Evolutionary conservation across 2,797 vertebrate species (phyloP).

Genomic region (Microhierax caerulescens): DNA sequence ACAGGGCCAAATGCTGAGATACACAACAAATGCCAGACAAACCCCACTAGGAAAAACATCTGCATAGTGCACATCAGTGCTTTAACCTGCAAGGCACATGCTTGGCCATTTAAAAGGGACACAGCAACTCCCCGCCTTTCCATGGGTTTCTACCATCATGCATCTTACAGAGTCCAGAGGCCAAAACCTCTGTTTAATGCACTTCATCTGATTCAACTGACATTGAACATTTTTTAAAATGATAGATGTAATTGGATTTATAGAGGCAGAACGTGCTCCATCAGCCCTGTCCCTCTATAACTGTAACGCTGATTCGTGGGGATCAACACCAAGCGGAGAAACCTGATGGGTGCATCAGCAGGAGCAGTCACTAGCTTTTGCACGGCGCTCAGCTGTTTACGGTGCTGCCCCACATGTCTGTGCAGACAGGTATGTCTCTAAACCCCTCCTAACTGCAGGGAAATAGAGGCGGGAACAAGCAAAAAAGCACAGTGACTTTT

Average conservation of each 20-base stretch:
- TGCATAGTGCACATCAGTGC: background rate
- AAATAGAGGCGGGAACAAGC: background rate
- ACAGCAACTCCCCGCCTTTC: background rate
- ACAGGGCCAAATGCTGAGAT: background rate
- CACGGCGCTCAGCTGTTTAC: background rate
- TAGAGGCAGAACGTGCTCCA: background rate
- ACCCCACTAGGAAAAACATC: background rate
- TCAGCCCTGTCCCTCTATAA: background rate
- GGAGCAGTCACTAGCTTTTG: accelerated
- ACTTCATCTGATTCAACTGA: background rate
- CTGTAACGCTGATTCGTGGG: background rate
- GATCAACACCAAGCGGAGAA: background rate
- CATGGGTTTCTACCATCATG: background rate
- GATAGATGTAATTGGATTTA: background rate
- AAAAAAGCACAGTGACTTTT: background rate
- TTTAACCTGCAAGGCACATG: background rate
- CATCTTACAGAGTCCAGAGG: accelerated
- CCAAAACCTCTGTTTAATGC: background rate
- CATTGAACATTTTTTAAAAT: background rate
- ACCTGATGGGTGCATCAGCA: background rate
- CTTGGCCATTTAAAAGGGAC: background rate
- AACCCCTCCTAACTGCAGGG: background rate
- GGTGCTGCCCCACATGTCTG: accelerated
- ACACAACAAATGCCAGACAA: background rate
- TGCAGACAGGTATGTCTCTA: background rate